Conservation (phyloP, 2,113 vertebrate genomes). For the Balaeniceps rex region DNA sequence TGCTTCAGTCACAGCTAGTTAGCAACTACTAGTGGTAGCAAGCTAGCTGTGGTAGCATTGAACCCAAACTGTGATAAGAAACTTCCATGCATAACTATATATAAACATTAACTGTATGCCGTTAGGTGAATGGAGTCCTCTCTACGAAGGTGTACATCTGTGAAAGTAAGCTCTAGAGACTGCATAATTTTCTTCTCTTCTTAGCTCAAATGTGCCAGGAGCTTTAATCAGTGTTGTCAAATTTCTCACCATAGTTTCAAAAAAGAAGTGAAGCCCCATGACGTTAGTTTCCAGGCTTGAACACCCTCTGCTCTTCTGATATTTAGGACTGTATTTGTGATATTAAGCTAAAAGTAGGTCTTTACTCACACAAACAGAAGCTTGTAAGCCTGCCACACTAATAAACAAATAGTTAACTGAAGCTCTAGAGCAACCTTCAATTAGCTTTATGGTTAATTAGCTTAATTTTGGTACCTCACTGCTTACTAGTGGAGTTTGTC, state of each 20-base stretch:
- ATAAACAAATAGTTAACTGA: background rate
- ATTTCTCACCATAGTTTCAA: background rate
- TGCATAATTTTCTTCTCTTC: background rate
- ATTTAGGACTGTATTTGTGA: background rate
- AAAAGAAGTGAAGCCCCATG: background rate
- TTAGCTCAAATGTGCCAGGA: background rate
- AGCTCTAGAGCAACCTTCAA: background rate
- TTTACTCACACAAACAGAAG: background rate
- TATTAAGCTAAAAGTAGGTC: background rate
- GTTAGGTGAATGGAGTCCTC: background rate
- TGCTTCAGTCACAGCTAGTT: background rate
- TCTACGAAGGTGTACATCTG: background rate
- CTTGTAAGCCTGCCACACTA: background rate
- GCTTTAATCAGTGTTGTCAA: background rate
- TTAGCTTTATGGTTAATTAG: background rate
- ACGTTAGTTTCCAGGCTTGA: background rate
- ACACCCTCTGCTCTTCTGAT: background rate
- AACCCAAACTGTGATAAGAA: background rate
- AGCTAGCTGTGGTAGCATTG: background rate
- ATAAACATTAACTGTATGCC: background rate
- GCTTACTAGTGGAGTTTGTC: background rate
- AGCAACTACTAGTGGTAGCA: background rate
- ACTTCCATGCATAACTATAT: background rate
- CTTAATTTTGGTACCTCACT: background rate
- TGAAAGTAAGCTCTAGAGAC: background rate